These are phyloP conservation scores for Atethmia centrago DNA, from an alignment of 2,888 invertebrate genomes.

Conservation along the genomic window DNA sequence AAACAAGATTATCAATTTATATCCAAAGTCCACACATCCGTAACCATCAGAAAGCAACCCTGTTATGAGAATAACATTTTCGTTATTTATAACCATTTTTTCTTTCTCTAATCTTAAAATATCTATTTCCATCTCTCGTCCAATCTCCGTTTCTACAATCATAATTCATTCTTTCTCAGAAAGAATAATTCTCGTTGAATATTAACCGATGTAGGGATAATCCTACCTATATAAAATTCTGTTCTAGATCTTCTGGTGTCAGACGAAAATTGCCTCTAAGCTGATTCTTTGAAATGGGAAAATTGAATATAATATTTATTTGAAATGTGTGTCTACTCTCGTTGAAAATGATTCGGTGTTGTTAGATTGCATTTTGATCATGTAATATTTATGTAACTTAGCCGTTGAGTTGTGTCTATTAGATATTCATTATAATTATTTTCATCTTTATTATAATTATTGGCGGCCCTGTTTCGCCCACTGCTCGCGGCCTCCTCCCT, in stretches of 20 bases:
- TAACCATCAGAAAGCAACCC: not conserved
- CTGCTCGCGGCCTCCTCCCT: not conserved
- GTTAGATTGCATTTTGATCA: conserved; percentile 12
- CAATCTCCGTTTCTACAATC: conserved; percentile 49
- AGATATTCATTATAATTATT: not conserved
- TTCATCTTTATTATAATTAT: not conserved
- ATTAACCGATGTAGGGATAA: conserved; percentile 48
- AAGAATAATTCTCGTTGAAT: conserved; percentile 52
- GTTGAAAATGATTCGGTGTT: conserved; percentile 16
- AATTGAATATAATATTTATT: conserved; percentile 47
- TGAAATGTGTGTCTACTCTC: conserved; percentile 10
- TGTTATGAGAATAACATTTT: not conserved
- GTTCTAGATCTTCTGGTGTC: conserved; percentile 46
- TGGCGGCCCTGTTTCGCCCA: not conserved
- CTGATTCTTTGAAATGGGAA: conserved; percentile 46
- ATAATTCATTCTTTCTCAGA: conserved; percentile 49
- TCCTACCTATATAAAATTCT: conserved; percentile 47
- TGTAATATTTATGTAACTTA: conserved; percentile 23
- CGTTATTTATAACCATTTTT: not conserved
- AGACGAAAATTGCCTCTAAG: conserved; percentile 50
- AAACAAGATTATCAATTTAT: not conserved
- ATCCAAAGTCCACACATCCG: not conserved
- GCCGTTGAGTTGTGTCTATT: not conserved
- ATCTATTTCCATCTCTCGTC: conserved; percentile 30
- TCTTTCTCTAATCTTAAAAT: conserved; percentile 31